phyloP scores from a whole-genome alignment of 2,888 invertebrate species.

The Zhuqinia jingwanae region DNA sequence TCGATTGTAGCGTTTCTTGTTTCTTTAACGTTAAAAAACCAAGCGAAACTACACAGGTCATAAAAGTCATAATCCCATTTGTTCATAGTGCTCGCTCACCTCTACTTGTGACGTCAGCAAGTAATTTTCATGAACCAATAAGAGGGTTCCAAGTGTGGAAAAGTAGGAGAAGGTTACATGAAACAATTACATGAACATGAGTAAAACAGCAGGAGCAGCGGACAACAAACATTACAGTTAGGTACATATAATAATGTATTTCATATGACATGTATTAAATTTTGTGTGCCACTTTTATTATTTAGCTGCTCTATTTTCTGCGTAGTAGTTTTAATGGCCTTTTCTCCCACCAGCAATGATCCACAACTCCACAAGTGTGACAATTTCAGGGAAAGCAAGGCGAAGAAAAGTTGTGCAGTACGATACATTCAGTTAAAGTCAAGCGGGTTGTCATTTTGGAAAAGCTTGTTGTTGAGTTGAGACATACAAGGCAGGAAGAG shows the following conservation, averaged over 20 bases:
- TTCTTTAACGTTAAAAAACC: neutral
- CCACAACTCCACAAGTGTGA: neutral
- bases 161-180: constrained; percentile 60
- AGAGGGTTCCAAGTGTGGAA: constrained; percentile 68
- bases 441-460: no score
- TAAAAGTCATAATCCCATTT: no score
- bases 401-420: no score
- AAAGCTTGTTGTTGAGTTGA: no score
- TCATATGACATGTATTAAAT: neutral
- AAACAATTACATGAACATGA: neutral
- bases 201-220: neutral
- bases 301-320: neutral
- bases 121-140: constrained; percentile 49
- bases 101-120: constrained; percentile 48
- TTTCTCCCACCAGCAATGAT: neutral
- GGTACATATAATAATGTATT: no score
- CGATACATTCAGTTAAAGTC: no score
- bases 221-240: neutral
- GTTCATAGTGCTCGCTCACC: neutral
- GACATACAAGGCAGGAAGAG: no score
- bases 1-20: no score
- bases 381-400: no score
- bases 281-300: neutral
- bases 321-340: neutral
- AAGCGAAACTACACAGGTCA: no score